A percentile compares a stretch with the other conserved stretches of the same genome.
Conservation (phyloP, 1,140 invertebrate genomes). For the Anadara kagoshimensis region DNA sequence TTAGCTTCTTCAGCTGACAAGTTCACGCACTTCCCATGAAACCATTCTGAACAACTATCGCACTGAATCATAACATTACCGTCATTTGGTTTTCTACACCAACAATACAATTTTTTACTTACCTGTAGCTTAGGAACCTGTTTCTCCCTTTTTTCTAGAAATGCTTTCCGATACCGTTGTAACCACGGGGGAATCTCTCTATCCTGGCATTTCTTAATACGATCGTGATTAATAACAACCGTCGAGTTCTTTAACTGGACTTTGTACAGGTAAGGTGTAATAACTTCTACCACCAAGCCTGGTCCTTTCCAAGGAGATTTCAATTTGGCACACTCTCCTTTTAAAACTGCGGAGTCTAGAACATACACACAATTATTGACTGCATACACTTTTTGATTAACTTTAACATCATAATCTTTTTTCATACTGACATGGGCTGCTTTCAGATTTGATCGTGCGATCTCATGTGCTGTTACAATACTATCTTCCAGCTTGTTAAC, state of each 20-base stretch:
- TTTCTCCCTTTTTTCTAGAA: too few species aligned
- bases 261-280: not conserved
- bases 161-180: not conserved
- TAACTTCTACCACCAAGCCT: slow-evolving; percentile 1
- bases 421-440: slow-evolving; percentile 15
- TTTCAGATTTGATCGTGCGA: slow-evolving; percentile 7
- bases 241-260: not conserved
- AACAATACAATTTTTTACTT: not conserved
- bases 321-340: slow-evolving; percentile 14
- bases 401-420: slow-evolving; percentile 13
- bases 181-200: not conserved
- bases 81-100: not conserved
- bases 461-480: not conserved
- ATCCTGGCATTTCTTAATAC: not conserved
- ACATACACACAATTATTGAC: slow-evolving; percentile 13
- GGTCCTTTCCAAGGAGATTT: slow-evolving; percentile 21
- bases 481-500: slow-evolving; percentile 2
- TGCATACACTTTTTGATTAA: not conserved
- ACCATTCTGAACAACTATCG: not conserved
- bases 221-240: not conserved
- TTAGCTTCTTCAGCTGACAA: not conserved
- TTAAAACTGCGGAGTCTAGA: slow-evolving; percentile 2
- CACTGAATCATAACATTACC: not conserved
- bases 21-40: not conserved
- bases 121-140: not conserved